Evolutionary conservation across 37 sponge, comb jelly and placozoan genomes (phyloP), one percentile per base, ranked within the genome.

Genomic region (Theonella swinhoei): DNA sequence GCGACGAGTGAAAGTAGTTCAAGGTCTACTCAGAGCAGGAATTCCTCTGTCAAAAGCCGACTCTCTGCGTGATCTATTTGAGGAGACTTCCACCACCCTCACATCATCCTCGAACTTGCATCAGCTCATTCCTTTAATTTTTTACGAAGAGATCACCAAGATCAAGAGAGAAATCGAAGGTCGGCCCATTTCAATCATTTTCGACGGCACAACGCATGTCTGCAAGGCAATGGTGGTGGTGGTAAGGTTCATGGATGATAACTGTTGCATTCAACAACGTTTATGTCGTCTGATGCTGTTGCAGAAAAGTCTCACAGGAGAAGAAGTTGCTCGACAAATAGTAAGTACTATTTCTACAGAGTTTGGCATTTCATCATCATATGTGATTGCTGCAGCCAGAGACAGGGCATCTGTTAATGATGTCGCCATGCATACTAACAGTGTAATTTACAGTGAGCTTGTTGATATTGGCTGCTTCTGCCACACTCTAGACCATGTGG

Each of bases 1-100:
- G n/a, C n/a, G n/a, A n/a, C 35, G 80, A n/a, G 47, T 80, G 36
- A 87, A 80, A 42, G 87, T 77, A 60, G 80, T 87, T 61, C 73
- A 80, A 22, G 65, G 42, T 39, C 72, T 79, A 74, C 64, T 79
- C 30, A 58, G 28, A 79, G 64, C 79, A 42, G 80, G 75, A 31
- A 34, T 87, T 25, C 74, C 87, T 39, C 65, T 73, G 14, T 41
- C 22, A 29, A 77, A 85, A 43, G 31, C 78, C 23, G 73, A 78
- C 63, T 22, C 36, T 17, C 79, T 87, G 26, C 67, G 67, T 4
- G 80, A 79, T 36, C 25, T 87, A 20, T 64, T 87, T 7, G 80
- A 87, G 39, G 87, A 87, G 39, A 39, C 61, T 79, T 75, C 72
- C 17, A 62, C 40, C 71, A 7, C 40, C 23, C 63, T 85, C 32